These are phyloP conservation scores for Aporophyla nigra DNA, from an alignment of 2,888 invertebrate genomes.

Conservation along the genomic window DNA sequence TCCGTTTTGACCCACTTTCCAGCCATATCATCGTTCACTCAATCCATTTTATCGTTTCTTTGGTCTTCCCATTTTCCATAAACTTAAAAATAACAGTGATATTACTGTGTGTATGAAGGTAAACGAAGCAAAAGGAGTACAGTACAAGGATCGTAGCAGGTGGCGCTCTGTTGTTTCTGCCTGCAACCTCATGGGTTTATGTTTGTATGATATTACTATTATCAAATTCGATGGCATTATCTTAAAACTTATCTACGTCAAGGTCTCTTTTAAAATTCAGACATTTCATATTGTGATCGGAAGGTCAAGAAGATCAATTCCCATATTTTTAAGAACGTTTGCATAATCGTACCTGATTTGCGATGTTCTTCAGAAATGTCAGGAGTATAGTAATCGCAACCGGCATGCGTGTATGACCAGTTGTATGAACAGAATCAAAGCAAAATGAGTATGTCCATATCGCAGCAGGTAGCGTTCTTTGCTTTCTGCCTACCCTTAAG, in stretches of 20 bases:
- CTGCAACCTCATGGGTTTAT: neutral
- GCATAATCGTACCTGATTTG: neutral
- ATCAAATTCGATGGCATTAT: neutral
- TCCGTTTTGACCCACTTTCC: neutral
- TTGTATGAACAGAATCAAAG: too few relatives aligned
- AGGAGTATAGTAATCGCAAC: too few relatives aligned
- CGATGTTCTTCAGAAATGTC: too few relatives aligned
- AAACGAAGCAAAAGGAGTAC: too few relatives aligned
- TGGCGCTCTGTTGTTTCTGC: too few relatives aligned
- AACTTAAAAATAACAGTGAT: too few relatives aligned
- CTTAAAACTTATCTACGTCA: neutral
- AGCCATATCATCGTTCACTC: neutral
- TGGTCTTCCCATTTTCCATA: neutral
- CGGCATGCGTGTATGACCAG: too few relatives aligned
- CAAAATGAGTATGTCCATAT: too few relatives aligned
- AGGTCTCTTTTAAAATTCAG: neutral
- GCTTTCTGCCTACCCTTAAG: too few relatives aligned
- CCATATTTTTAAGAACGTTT: neutral
- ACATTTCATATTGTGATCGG: neutral
- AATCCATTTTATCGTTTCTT: neutral
- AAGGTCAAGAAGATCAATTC: neutral
- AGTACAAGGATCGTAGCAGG: too few relatives aligned
- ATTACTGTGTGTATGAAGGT: neutral
- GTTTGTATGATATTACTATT: too few relatives aligned
- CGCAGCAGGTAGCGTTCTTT: too few relatives aligned